Evolutionary conservation across 1,140 invertebrate genomes (phyloP), one percentile per base, ranked within the genome.

Genomic region (Calycopis cecrops): DNA sequence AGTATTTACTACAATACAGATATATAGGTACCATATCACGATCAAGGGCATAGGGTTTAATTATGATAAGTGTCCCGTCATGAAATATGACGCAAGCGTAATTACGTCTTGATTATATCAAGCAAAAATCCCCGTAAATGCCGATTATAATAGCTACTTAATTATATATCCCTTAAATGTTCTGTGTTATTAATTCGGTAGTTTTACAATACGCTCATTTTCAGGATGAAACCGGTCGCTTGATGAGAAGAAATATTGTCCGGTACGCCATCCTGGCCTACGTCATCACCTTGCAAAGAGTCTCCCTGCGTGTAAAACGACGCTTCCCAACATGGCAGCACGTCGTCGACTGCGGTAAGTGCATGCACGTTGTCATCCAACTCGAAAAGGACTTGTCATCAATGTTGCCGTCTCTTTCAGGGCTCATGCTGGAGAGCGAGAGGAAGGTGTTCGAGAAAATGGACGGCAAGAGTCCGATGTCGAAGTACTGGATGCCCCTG

Each of bases 401-500:
- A 50, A 52, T 38, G 21, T 10, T 3, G 7, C 8, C 4, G 3
- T 52, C 6, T 12, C 14, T 73, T 81, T 44, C 80, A 95, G 94
- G 95, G 79, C 83, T 97, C 10, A 96, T 97, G 95, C 91, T 96
- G 89, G 95, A 96, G 71, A 96, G 94, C 56, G 95, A 97, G 77
- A 93, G 93, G 75, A 95, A 95, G 71, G 95, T 96, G 28, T 96
- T 96, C 67, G 95, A 97, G 71, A 92, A 94, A 65, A 93, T 96
- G 91, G 94, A 96, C 69, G 92, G 92, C 11, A 95, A 95, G 71
- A 94, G 92, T 63, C 93, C 93, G 18, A 96, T 97, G 93, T 95
- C 94, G 0, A 97, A 97, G 51, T 97, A 96, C 74, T 97, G 95
- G 95, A 95, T 97, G 93, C 96, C 96, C 0, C 84, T 96, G 6